Base-by-base conservation (phyloP, 2,113 vertebrate genomes). In the Ascaphus truei region DNA sequence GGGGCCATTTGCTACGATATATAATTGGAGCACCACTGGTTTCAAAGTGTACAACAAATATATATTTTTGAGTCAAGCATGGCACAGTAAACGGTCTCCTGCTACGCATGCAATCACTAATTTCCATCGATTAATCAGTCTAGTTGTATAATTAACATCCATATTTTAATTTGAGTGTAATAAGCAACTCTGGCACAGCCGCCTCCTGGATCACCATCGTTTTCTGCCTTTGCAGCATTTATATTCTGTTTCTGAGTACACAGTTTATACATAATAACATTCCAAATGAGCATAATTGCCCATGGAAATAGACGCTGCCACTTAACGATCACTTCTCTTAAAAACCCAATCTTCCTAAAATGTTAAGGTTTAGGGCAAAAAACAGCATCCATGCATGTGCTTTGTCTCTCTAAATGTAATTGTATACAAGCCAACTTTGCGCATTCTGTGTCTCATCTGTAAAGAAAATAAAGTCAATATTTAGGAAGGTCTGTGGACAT, bases 281-380 rank as follows among this genome's bases (percentile, higher is more conserved):
- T 22, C 15, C 31, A 64, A 51, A 64, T 64, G 62, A 64, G 29
- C 9, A 16, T 52, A 51, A 64, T 51, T 52, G 47, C 62, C 16
- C 20, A 2, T 30, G 41, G 13, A 7, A 27, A 22, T 3, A 15
- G 59, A 20, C 39, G n/a, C 15, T 5, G 18, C 12, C 61, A 51
- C 47, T 26, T 26, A 34, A 29, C 33, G 2, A 20, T 30, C 51
- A 3, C 25, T 30, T 53, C 15, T 31, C 3, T n/a, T 6, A 5
- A 11, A 45, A 12, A 18, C 25, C 4, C 39, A 18, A 27, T 63
- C 45, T 34, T 22, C 7, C 16, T 2, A 16, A 9, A 25, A 39
- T 7, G 11, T 20, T 33, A 8, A 16, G 3, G 30, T 4, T 30
- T 4, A 62, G 18, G 7, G 18, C 30, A 5, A 30, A 6, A 20